Base-by-base conservation (phyloP, 2,113 vertebrate genomes). In the Callipepla squamata region DNA sequence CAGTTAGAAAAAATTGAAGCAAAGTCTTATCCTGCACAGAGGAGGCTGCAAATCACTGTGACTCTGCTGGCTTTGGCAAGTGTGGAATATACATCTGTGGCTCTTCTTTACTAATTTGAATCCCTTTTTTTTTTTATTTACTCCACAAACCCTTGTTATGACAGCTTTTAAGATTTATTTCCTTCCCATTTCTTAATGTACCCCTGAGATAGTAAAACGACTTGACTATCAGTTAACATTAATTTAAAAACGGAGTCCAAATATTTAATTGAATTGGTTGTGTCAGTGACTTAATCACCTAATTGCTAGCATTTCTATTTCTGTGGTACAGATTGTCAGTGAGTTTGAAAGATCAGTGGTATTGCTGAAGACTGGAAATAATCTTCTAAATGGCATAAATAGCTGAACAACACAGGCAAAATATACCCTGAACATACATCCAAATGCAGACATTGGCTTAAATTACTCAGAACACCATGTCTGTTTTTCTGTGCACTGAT, bases 361-460 rank as follows among this genome's bases (percentile, higher is more conserved):
- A 53, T 36, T 86, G 44, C 86, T 84, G 53, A 40, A 89, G 18
- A 68, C 57, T 94, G 65, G 83, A 93, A 96, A 88, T 65, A 86
- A 79, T 65, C 51, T 89, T 94, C 86, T 86, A 94, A 96, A 77
- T 67, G 14, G 77, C 57, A 92, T 83, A 92, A 88, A 94, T 75
- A 90, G 80, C 77, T 78, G 76, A 94, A 84, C 57, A 78, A 93
- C 72, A 83, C 57, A 86, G 57, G 59, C 47, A 83, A 93, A 96
- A 83, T 83, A 66, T 88, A 61, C 73, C 57, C 76, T 65, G 51
- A 78, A 78, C 70, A 65, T 92, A 93, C 83, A 78, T 92, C 92
- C 90, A 95, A 74, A 65, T 48, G 69, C 73, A 95, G 90, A 96
- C 93, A 83, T 94, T 91, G 76, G 68, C 82, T 95, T 80, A 62